Evolutionary conservation across 2,888 invertebrate genomes (phyloP), one percentile per base, ranked within the genome.

Genomic region (Rotaria socialis): DNA sequence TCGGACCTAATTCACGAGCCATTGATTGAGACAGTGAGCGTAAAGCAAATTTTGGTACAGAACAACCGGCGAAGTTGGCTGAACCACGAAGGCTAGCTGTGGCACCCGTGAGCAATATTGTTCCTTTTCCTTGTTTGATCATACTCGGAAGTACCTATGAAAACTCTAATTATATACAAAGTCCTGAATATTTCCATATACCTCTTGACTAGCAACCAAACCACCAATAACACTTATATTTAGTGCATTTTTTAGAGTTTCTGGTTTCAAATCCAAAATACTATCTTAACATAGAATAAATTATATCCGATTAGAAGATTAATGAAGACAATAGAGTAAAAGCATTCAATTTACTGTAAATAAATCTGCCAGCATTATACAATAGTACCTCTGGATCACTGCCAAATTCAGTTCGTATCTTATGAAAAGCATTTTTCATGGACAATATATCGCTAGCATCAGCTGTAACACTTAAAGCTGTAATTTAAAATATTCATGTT

Each of bases 21-120:
- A 41, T 75, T 24, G 75, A 75, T 75, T 75, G 75, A 22, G 75
- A 19, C 8, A 75, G n/a, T 43, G 75, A 43, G 10, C 75, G 75
- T 24, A 75, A n/a, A 43, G 43, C 75, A 47, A 75, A 75, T 75
- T 75, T 75, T 19, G 43, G 3, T 24, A 16, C 47, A n/a, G 75
- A 43, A 14, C 43, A 43, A 43, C 75, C 41, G 22, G 43, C 75
- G 47, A 75, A 75, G 24, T 75, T 75, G 1, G 75, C 41, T 75
- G 75, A 41, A 47, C 75, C 75, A 43, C 75, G 75, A 41, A 75
- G 41, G 41, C 75, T 75, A 22, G 75, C 75, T 24, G 75, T 75
- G 0, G 75, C 75, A 75, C 75, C 75, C 1, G 75, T 75, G n/a
- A 75, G 43, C 14, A 75, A 75, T 22, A 75, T 75, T 47, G 75